A percentile compares a stretch with the other conserved stretches of the same genome.
Evolutionary conservation across 2,797 vertebrate species (phyloP).

Genomic region (Lepus townsendii): DNA sequence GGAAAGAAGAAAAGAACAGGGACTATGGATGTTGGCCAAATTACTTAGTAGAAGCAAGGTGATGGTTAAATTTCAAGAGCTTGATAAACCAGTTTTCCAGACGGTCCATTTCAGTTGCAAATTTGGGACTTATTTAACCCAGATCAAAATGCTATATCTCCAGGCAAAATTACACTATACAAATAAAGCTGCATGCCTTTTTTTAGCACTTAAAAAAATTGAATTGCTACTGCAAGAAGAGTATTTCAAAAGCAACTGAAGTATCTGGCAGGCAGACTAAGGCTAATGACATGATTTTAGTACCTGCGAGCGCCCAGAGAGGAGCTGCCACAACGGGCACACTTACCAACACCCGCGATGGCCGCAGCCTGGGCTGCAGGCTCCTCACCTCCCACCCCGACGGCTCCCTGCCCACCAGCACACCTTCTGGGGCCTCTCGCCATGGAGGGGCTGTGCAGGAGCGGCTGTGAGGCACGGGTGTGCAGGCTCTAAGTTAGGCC

Average conservation of each 20-base stretch:
- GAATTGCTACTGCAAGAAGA: constrained; percentile 19
- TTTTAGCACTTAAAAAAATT: constrained; percentile 61
- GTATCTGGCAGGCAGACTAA: constrained; percentile 15
- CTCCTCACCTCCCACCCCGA: not conserved
- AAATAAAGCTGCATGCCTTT: constrained; percentile 67
- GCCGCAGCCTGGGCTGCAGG: not conserved
- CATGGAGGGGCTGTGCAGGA: not conserved
- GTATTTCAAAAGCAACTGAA: constrained; percentile 67
- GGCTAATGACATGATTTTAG: not conserved
- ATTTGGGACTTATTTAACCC: constrained; percentile 51
- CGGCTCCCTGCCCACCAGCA: not conserved
- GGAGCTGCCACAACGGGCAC: not conserved
- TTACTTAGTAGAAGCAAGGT: constrained; percentile 16
- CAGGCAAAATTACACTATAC: constrained; percentile 67
- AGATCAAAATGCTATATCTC: constrained; percentile 57
- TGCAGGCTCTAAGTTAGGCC: not conserved
- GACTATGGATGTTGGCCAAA: not conserved
- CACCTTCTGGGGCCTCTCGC: not conserved
- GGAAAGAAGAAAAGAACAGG: not conserved
- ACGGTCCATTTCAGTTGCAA: constrained; percentile 52
- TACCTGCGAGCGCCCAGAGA: not conserved
- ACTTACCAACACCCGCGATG: not conserved
- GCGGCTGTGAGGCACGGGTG: too few relatives aligned
- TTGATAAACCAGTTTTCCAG: constrained; percentile 54
- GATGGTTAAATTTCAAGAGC: not conserved